phyloP scores from a whole-genome alignment of 2,113 vertebrate genomes.

The Puma concolor region DNA sequence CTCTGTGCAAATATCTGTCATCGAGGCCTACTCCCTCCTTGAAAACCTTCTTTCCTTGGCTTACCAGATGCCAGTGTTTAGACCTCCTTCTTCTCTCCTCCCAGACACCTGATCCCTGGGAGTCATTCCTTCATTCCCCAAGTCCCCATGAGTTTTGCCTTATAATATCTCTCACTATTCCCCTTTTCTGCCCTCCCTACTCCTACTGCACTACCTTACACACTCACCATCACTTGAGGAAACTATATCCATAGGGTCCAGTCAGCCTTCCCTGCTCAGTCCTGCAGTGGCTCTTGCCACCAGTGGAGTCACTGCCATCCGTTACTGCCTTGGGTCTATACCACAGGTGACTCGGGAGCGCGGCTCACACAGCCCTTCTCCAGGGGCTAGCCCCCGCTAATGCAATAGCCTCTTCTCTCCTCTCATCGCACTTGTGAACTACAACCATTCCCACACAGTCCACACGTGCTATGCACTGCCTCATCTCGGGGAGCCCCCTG shows the following conservation, averaged over 20 bases:
- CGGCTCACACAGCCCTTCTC: accelerated
- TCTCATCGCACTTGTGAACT: accelerated
- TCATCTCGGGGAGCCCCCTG: neutral
- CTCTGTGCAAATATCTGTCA: neutral
- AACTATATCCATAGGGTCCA: neutral
- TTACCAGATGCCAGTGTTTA: neutral
- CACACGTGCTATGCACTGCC: neutral
- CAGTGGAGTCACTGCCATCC: no score
- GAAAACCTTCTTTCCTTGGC: neutral
- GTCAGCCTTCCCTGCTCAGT: neutral
- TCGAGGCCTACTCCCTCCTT: neutral
- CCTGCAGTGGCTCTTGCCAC: no score
- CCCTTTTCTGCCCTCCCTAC: neutral
- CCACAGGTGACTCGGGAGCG: accelerated
- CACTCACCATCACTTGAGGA: neutral
- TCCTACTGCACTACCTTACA: neutral
- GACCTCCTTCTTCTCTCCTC: neutral
- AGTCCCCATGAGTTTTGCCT: neutral
- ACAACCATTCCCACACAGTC: no score
- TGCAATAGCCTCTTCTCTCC: accelerated
- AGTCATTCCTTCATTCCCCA: neutral
- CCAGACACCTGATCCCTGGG: neutral
- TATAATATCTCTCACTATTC: neutral
- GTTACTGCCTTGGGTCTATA: neutral
- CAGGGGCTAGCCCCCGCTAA: accelerated